Conservation (phyloP, 2,113 vertebrate genomes). For the Saccopteryx bilineata region DNA sequence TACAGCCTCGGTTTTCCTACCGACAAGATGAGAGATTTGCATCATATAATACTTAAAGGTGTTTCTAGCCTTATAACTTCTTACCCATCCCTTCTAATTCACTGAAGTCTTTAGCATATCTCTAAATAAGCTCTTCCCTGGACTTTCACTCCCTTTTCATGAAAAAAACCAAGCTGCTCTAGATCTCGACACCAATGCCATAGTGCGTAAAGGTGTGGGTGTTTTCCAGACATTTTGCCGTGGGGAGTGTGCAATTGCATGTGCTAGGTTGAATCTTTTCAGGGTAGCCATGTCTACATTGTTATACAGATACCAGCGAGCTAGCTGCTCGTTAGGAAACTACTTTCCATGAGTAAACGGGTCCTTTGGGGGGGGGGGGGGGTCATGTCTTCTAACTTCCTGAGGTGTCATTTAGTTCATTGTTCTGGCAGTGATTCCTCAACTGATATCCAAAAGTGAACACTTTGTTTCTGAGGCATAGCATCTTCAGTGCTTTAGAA, state of each 20-base stretch:
- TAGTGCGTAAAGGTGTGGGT: neutral
- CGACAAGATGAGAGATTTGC: neutral
- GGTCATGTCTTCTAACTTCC: slow-evolving; percentile 42
- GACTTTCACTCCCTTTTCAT: neutral
- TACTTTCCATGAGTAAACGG: slow-evolving; percentile 35
- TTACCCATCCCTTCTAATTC: neutral
- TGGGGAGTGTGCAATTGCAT: neutral
- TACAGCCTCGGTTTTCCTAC: neutral
- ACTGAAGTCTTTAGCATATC: neutral
- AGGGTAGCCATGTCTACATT: neutral
- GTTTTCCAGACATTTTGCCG: neutral
- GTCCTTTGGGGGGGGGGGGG: neutral
- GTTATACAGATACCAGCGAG: neutral
- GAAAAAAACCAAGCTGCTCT: neutral
- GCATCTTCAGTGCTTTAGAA: slow-evolving; percentile 38
- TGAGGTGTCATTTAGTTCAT: slow-evolving; percentile 23
- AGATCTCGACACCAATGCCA: neutral
- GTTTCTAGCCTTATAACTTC: neutral
- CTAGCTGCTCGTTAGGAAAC: slow-evolving; percentile 36
- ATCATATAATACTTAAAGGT: neutral
- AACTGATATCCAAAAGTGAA: slow-evolving; percentile 29
- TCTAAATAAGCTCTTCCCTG: neutral
- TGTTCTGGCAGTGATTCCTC: slow-evolving; percentile 43
- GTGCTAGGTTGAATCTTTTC: neutral
- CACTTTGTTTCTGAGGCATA: slow-evolving; percentile 49